Percentiles rank a stretch among this genome's conserved stretches.
Evolutionary conservation across 2,888 invertebrate species (phyloP).

Genomic region (Folsomia candida): DNA sequence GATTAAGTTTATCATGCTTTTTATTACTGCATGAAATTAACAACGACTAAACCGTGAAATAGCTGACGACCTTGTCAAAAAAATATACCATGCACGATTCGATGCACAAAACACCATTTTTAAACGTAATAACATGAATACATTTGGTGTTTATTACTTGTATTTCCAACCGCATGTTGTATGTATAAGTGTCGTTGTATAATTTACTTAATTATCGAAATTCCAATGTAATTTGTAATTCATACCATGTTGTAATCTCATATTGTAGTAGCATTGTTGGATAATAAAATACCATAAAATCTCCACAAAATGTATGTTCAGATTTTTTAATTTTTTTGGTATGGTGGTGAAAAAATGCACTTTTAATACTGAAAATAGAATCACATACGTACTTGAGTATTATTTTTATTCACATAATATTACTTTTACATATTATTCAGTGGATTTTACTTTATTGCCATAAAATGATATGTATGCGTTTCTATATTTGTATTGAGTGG

Average conservation of each 20-base stretch:
- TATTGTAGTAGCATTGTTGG: conserved; percentile 2
- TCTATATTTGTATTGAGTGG: no score
- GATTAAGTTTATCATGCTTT: no score
- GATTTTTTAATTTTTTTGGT: no score
- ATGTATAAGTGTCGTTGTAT: not conserved
- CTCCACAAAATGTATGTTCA: conserved; percentile 12
- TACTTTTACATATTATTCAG: no score
- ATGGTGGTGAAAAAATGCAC: not conserved
- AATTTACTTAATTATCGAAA: not conserved
- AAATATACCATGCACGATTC: not conserved
- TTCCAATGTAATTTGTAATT: not conserved
- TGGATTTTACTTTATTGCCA: not conserved
- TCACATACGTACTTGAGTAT: no score
- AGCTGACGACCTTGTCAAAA: not conserved
- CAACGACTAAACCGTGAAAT: not conserved
- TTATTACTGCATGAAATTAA: not conserved
- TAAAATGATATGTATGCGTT: not conserved
- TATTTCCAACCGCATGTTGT: not conserved
- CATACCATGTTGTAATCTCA: conserved; percentile 15
- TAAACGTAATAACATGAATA: no score
- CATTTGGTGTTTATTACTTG: not conserved
- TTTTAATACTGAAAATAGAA: no score
- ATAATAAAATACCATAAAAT: conserved; percentile 13
- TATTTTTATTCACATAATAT: no score
- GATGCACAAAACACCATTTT: no score